Evolutionary conservation across 2,113 vertebrate species (phyloP).

Genomic region (Hippotragus niger): DNA sequence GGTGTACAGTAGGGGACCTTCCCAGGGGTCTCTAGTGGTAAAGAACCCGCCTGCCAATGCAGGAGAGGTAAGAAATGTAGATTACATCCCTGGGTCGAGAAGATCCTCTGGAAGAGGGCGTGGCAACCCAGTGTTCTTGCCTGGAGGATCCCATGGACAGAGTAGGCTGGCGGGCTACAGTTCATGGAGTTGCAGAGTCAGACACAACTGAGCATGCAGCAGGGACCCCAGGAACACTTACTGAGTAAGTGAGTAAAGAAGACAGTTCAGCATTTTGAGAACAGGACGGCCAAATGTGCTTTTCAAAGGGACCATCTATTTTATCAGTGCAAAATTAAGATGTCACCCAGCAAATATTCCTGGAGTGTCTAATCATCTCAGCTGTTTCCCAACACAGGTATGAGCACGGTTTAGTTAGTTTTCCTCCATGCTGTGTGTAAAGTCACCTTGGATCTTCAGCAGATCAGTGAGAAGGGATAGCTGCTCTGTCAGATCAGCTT

Average conservation of each 20-base stretch:
- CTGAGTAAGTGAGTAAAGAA: background rate
- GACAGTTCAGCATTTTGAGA: background rate
- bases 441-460: background rate
- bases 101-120: background rate
- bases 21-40: background rate
- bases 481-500: background rate
- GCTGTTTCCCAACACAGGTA: background rate
- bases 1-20: background rate
- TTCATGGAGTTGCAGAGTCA: background rate
- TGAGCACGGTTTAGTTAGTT: background rate
- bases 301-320: background rate
- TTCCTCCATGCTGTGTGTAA: background rate
- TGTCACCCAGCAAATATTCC: background rate
- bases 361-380: background rate
- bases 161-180: background rate
- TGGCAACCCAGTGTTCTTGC: background rate
- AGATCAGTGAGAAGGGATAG: background rate
- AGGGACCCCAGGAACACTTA: background rate
- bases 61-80: accelerated
- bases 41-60: background rate
- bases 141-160: background rate
- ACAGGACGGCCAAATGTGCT: background rate
- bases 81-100: background rate
- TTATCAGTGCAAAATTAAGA: background rate
- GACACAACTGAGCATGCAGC: background rate